phyloP scores from a whole-genome alignment of 2,797 vertebrate species.

The Babyrousa celebensis region DNA sequence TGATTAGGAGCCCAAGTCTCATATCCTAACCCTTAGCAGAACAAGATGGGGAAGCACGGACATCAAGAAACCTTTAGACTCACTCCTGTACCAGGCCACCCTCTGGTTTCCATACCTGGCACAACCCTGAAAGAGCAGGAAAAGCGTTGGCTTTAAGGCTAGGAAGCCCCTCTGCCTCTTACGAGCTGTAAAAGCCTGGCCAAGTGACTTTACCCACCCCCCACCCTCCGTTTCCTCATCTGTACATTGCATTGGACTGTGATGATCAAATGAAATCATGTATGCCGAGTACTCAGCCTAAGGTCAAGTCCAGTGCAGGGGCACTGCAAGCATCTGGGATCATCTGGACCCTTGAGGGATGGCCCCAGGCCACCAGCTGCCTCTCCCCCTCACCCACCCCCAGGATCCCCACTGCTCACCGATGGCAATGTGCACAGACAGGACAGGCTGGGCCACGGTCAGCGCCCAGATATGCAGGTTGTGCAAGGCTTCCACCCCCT shows the following conservation, averaged over 20 bases:
- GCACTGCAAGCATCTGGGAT: not conserved
- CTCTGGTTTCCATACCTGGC: not conserved
- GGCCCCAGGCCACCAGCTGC: not conserved
- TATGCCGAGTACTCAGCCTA: not conserved
- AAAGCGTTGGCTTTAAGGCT: not conserved
- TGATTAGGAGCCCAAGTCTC: not conserved
- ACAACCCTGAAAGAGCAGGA: not conserved
- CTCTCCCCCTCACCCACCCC: not conserved
- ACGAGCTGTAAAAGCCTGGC: not conserved
- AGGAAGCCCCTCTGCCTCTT: not conserved
- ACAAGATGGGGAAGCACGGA: not conserved
- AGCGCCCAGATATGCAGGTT: constrained; percentile 93
- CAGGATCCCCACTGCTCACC: constrained; percentile 85
- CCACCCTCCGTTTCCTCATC: not conserved
- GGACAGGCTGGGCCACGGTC: constrained; percentile 90
- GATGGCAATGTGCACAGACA: constrained; percentile 92
- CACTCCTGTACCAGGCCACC: not conserved
- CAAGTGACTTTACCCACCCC: not conserved
- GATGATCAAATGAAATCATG: not conserved
- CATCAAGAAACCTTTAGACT: not conserved
- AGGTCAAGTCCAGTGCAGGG: no score
- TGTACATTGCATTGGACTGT: not conserved
- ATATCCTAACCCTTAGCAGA: not conserved
- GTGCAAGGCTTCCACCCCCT: constrained; percentile 92
- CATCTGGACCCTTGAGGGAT: not conserved